Evolutionary conservation across 2,888 invertebrate genomes (phyloP), one percentile per base, ranked within the genome.

Genomic region (Plagiodera versicolora): DNA sequence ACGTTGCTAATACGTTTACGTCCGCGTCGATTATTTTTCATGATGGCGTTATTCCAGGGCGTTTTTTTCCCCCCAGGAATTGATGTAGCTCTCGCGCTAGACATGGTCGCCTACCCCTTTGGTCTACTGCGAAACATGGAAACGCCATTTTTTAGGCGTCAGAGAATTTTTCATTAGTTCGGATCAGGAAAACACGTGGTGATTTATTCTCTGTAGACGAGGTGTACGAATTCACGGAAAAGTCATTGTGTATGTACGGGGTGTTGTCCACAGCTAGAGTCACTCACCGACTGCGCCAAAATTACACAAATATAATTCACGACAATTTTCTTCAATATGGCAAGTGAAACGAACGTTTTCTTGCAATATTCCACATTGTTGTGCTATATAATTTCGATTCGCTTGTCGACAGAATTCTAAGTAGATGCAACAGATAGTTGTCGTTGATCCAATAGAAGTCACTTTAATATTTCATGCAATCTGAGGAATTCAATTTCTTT

Each of bases 1-100:
- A 64, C 66, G 61, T 56, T 58, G 47, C 61, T 66, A 61, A 66
- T 66, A 63, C 58, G 60, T 66, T 64, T 61, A 55, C 53, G 58
- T 39, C 48, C 14, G 19, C 17, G 8, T 18, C 52, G 53, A 16
- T 48, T 53, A 52, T 58, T 56, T 53, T 58, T 53, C 53, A 58
- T 18, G 24, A 45, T 32, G 51, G 45, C 24, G 28, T 24, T 18
- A 24, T 50, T 39, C 17, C 28, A 44, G 28, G 49, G 51, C n/a
- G n/a, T n/a, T n/a, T n/a, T 50, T 35, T 16, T 39, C 48, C 11
- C 18, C 35, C n/a, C n/a, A n/a, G n/a, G n/a, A n/a, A n/a, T n/a
- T n/a, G n/a, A n/a, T n/a, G n/a, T 28, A 24, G 24, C 24, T 48
- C 16, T 11, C 24, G 24, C 16, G n/a, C 39, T 10, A 14, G 39